Evolutionary conservation across 2,888 invertebrate species (phyloP), one percentile per base, ranked within the genome.

Genomic region (Galeopsomyia nigrocyanea): DNA sequence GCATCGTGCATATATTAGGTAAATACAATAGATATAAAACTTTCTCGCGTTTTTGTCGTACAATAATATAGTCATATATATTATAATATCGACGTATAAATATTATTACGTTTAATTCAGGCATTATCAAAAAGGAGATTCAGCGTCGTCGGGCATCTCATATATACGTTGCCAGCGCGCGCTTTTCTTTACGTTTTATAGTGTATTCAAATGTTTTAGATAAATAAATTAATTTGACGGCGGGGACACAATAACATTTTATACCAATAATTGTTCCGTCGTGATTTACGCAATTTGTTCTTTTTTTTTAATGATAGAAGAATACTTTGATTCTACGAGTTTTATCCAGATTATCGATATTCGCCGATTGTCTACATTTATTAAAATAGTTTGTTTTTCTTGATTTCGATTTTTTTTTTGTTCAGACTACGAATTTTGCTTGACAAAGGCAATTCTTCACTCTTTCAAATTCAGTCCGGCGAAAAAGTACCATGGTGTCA

Each of bases 11-110:
- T 83, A 83, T 82, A 82, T 83, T 82, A 82, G 81, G 80, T 80
- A 81, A 83, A 82, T 82, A 83, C 82, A 82, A 79, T 79, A 78
- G 79, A 80, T 83, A 83, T 83, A 83, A 83, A 83, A 83, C 78
- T 83, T 76, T 79, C 75, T 79, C 79, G 77, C 73, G 71, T 69
- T 70, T 57, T 70, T 51, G 75, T 77, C 77, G 77, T 80, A 76
- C 78, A 79, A 80, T 81, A 77, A 78, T 79, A 78, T 75, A 78
- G 21, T 65, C 64, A 19, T 53, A 53, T 53, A 53, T 51, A 51
- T 53, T 53, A 53, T 19, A 53, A 17, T 77, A 80, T 74, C 80
- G 75, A 79, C 77, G 76, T 80, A 81, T 78, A 82, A 80, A 81
- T 80, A 79, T 78, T 68, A 78, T 78, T 77, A 77, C 67, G 75